Evolutionary conservation across 2,888 invertebrate species (phyloP), one percentile per base, ranked within the genome.

Genomic region (Tenodera sinensis): DNA sequence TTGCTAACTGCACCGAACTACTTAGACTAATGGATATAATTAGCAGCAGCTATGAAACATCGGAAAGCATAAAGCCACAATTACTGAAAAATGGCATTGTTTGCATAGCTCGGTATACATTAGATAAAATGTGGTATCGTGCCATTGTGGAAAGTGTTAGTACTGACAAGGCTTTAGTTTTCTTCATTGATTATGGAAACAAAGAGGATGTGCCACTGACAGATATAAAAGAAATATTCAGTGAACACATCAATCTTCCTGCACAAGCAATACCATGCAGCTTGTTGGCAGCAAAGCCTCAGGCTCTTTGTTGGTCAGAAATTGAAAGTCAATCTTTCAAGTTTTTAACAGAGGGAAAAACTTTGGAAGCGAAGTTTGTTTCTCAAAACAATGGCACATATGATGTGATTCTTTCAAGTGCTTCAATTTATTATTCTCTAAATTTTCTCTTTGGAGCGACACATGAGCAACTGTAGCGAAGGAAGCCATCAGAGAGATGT

Each of bases 71-170:
- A 6, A 42, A 15, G 25, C 12, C 81, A 0, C 90, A 91, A 15
- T 6, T 1, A 28, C 90, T 92, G 1, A 91, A 91, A 84, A 47
- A 86, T 14, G 92, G 91, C 14, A 82, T 87, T 3, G 91, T 91
- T n/a, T 93, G 93, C 83, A 89, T 93, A 14, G 93, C 93, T 84
- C 92, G 92, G 84, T 93, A 93, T 71, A 91, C 92, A 83, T 91
- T 91, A 30, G 91, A 91, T 88, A 90, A 88, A n/a, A 82, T 83
- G 9, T 91, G 91, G 91, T 92, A 92, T 88, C 90, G 92, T 82
- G 92, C 91, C 28, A 85, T 89, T 6, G 90, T 91, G 27, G 85
- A 89, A n/a, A 89, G 88, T 20, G 87, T 89, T 12, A 84, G 84
- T 42, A 89, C 90, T 28, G 15, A 28, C 81, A 81, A 88, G 7